Percentiles rank a stretch among this genome's conserved stretches.
Conservation (phyloP, 2,113 vertebrate genomes). For the Macroglossus sobrinus region DNA sequence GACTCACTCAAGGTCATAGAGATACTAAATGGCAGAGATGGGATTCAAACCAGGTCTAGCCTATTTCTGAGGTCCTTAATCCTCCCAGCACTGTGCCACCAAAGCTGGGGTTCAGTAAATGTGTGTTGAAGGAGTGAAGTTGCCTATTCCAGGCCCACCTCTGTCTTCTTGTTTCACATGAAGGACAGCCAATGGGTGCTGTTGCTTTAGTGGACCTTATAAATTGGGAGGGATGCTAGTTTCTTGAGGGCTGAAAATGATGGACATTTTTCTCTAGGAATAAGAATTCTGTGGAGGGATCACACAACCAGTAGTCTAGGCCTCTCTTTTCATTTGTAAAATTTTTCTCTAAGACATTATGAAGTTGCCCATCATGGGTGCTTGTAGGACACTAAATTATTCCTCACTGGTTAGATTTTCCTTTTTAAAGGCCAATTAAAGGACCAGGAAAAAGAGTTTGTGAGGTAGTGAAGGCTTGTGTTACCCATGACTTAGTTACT, state of each 20-base stretch:
- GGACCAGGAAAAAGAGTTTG: background rate
- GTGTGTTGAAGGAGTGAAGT: background rate
- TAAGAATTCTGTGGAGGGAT: background rate
- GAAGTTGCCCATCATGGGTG: background rate
- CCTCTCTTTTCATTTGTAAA: background rate
- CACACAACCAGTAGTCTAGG: background rate
- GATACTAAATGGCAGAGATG: background rate
- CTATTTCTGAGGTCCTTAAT: background rate
- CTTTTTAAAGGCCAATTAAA: background rate
- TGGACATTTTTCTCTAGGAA: background rate
- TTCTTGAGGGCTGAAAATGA: background rate
- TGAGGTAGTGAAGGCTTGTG: background rate
- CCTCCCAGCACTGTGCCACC: background rate
- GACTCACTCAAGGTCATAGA: background rate
- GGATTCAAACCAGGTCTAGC: background rate
- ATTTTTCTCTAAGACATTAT: background rate
- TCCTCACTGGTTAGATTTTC: background rate
- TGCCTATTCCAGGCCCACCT: background rate
- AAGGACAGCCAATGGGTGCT: background rate
- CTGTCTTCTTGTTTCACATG: background rate
- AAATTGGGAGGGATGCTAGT: background rate
- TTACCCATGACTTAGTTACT: background rate
- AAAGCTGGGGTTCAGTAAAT: background rate
- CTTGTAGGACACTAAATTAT: background rate
- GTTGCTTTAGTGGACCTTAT: background rate